Evolutionary conservation across 2,888 invertebrate genomes (phyloP).

Genomic region (Platycnemis pennipes): DNA sequence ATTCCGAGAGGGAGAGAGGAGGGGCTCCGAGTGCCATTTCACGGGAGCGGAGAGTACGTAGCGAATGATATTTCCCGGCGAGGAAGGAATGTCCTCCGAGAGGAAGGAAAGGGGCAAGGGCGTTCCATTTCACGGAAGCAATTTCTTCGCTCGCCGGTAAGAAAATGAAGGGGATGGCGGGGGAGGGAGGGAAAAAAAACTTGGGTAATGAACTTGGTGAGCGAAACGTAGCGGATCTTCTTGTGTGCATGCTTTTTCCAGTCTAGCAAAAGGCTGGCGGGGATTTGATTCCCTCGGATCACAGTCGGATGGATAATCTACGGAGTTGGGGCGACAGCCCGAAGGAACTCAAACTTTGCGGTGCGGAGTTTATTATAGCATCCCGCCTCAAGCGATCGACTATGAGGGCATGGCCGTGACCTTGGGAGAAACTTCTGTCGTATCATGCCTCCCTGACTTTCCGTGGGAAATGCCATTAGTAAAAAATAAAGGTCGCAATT

Average conservation of each 20-base stretch:
- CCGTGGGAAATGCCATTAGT: neutral
- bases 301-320: neutral
- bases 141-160: neutral
- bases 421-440: neutral
- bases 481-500: neutral
- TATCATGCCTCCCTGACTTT: neutral
- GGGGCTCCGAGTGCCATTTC: neutral
- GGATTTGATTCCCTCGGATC: constrained; percentile 1
- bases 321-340: neutral
- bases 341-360: neutral
- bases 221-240: neutral
- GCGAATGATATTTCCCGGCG: neutral
- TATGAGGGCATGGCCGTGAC: neutral
- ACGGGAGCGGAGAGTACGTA: neutral
- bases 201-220: neutral
- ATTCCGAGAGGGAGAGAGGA: neutral
- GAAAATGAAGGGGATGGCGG: neutral
- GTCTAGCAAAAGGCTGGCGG: neutral
- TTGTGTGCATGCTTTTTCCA: neutral
- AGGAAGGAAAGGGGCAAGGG: too few species aligned
- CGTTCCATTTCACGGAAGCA: constrained; percentile 11
- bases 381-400: neutral
- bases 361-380: neutral
- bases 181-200: neutral
- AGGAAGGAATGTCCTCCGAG: neutral